Base-by-base conservation (phyloP, 2,113 vertebrate species). In the Geococcyx californianus region DNA sequence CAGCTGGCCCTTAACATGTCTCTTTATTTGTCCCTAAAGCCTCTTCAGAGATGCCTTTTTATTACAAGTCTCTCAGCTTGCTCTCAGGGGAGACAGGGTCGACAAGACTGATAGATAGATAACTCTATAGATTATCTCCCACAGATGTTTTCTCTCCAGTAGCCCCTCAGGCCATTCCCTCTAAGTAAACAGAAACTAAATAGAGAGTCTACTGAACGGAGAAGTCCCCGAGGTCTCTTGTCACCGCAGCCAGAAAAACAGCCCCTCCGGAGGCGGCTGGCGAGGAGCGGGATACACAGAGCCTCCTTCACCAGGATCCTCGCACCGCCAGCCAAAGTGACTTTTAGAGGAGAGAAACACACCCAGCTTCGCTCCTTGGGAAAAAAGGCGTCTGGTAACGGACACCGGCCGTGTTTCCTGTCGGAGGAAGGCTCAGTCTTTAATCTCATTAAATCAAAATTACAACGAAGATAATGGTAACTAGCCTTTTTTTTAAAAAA, bases 21-120 rank as follows among this genome's bases (percentile, higher is more conserved):
- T 97, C 98, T 98, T 98, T 98, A 98, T 98, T 97, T 94, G 97
- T 98, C 98, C 98, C 98, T 97, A 98, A 98, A 98, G 98, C 98
- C 98, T 98, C 98, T 98, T 98, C 98, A 96, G 94, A 81, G 88
- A 97, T 98, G 95, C 97, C 98, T 98, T 98, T 98, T 98, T 98
- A 98, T 98, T 98, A 98, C 96, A 87, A 96, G 98, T 98, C 97
- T 98, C 98, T 98, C 70, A 68, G 96, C 97, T 94, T 95, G 96
- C 97, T 98, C 98, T 98, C 98, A 80, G 75, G 98, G 98, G 98
- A 98, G 98, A 97, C 89, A 60, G 97, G 96, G 96, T 97, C 96
- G 97, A 97, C 97, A 97, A 91, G 91, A 98, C 98, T 98, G 98
- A 98, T 98, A 98, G 98, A 98, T 98, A 98, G 98, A 98, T 98